These are phyloP conservation scores for Siderastrea siderea DNA, from an alignment of 92 coral and sea anemone genomes.

Conservation along the genomic window DNA sequence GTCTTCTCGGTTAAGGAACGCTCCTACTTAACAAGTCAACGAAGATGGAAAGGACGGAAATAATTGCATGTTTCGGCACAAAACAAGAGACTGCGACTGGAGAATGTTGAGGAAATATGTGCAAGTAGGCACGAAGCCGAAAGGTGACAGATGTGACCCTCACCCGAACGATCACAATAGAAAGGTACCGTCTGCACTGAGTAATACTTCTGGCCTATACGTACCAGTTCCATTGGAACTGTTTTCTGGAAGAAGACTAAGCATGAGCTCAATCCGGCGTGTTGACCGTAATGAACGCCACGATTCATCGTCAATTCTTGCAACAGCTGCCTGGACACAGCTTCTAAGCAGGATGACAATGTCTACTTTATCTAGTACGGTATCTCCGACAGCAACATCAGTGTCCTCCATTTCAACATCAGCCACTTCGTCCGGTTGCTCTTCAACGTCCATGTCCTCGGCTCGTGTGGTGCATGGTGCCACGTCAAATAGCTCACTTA, in stretches of 20 bases:
- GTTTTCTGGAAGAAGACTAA: slow-evolving; percentile 75
- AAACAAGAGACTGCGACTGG: background rate
- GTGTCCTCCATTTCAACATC: slow-evolving; percentile 29
- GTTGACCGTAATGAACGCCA: slow-evolving; percentile 75
- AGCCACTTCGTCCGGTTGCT: slow-evolving; percentile 11
- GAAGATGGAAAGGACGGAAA: too few relatives aligned
- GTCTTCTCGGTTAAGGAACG: background rate
- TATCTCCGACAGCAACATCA: background rate
- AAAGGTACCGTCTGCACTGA: background rate
- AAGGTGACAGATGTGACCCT: background rate
- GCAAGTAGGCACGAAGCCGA: background rate
- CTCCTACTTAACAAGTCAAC: background rate
- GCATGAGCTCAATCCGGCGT: slow-evolving; percentile 82
- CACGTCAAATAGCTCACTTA: slow-evolving; percentile 83
- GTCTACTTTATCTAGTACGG: slow-evolving; percentile 43
- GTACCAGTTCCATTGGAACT: slow-evolving; percentile 50
- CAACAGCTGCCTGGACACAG: slow-evolving; percentile 90
- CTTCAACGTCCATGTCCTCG: slow-evolving; percentile 66
- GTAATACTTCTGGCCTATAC: background rate
- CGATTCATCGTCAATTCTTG: slow-evolving; percentile 81
- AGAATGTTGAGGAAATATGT: background rate
- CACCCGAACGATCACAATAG: too few relatives aligned
- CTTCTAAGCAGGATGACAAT: slow-evolving; percentile 74
- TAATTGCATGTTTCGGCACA: too few relatives aligned
- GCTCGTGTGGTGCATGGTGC: slow-evolving; percentile 47